phyloP scores from a whole-genome alignment of 2,113 vertebrate genomes.

The Paramisgurnus dabryanus region DNA sequence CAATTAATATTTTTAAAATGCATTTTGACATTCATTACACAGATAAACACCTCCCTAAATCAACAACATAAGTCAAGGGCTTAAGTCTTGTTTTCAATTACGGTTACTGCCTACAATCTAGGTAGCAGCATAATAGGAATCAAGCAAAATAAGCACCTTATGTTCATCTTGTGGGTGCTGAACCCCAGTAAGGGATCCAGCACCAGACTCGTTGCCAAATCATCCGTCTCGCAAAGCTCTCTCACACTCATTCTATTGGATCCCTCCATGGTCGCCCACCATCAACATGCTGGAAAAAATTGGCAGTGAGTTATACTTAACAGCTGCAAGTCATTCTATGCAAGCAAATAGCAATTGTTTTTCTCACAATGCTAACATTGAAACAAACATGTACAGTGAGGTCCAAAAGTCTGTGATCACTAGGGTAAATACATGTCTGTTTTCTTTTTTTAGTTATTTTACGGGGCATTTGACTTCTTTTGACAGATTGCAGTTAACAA shows the following conservation, averaged over 20 bases:
- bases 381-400: no score
- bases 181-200: conserved; percentile 97
- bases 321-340: conserved; percentile 3
- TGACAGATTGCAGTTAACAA: no score
- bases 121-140: not conserved
- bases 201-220: conserved; percentile 97
- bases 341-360: not conserved
- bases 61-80: not conserved
- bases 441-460: no score
- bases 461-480: no score
- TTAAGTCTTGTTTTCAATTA: not conserved
- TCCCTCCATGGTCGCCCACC: conserved; percentile 79
- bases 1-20: not conserved
- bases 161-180: conserved; percentile 99
- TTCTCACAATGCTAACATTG: not conserved
- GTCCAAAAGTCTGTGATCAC: no score
- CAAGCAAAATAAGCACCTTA: conserved; percentile 81
- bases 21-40: not conserved
- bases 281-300: conserved; percentile 77
- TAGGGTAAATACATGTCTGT: no score
- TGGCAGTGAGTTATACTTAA: not conserved
- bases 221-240: conserved; percentile 98
- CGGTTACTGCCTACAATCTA: not conserved
- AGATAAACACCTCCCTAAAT: not conserved
- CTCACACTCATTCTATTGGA: conserved; percentile 94